A percentile compares a stretch with the other conserved stretches of the same genome.
Evolutionary conservation across 2,888 invertebrate species (phyloP).

Genomic region (Elmis aenea): DNA sequence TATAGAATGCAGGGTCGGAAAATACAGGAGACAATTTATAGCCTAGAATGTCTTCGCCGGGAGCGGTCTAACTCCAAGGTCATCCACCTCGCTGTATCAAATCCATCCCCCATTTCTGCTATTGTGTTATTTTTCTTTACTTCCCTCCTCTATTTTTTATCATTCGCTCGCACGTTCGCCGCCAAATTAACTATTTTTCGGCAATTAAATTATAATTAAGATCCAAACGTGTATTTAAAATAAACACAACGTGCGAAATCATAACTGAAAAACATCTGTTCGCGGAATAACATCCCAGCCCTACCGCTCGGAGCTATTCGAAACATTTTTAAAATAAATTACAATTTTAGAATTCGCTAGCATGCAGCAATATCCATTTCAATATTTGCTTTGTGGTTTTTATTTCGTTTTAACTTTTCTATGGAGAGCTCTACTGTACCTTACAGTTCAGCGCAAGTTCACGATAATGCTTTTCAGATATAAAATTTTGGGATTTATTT

Average conservation of each 20-base stretch:
- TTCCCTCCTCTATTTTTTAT: too few species aligned
- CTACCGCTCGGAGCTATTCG: constrained; percentile 26
- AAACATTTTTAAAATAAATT: constrained; percentile 37
- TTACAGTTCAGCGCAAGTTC: constrained; percentile 24
- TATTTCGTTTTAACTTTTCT: constrained; percentile 21
- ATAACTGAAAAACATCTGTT: constrained; percentile 37
- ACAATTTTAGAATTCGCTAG: constrained; percentile 31
- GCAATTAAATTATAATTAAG: too few species aligned
- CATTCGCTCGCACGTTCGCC: too few species aligned
- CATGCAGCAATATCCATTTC: constrained; percentile 31
- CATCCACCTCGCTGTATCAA: constrained; percentile 12
- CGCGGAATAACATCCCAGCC: constrained; percentile 32
- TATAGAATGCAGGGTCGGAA: constrained; percentile 8
- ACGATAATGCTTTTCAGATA: constrained; percentile 23
- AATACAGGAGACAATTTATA: constrained; percentile 20
- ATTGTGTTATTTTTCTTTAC: too few species aligned
- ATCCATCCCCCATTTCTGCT: too few species aligned
- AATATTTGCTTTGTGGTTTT: constrained; percentile 29
- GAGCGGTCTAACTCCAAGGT: constrained; percentile 18
- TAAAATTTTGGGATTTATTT: constrained; percentile 24
- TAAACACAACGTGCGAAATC: constrained; percentile 41
- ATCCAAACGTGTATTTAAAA: too few species aligned
- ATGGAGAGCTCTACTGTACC: constrained; percentile 18
- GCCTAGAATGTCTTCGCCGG: constrained; percentile 17
- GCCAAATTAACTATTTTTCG: too few species aligned